phyloP scores from a whole-genome alignment of 2,113 vertebrate species.

The Aepyceros melampus region DNA sequence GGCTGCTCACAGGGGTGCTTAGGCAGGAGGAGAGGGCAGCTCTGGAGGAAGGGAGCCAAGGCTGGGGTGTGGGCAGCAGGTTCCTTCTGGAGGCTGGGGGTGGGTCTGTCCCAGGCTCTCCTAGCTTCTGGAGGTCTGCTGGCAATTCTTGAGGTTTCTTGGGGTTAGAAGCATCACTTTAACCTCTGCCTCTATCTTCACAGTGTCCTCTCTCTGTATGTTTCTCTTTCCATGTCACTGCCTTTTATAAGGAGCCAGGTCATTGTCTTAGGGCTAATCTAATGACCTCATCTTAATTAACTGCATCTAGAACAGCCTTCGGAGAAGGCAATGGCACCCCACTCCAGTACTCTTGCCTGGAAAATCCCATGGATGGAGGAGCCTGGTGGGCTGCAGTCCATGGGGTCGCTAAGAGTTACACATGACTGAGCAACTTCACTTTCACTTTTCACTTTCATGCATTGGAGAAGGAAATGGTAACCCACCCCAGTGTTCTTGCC shows the following conservation, averaged over 20 bases:
- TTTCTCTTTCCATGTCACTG: not conserved
- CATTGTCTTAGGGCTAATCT: not conserved
- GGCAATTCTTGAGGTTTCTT: too few relatives aligned
- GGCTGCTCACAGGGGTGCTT: too few relatives aligned
- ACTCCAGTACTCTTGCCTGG: too few relatives aligned
- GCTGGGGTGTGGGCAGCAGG: too few relatives aligned
- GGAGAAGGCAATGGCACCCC: too few relatives aligned
- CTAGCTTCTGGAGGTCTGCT: not conserved
- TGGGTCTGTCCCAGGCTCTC: not conserved
- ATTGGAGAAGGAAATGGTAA: too few relatives aligned
- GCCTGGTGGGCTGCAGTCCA: too few relatives aligned
- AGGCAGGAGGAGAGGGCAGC: not conserved
- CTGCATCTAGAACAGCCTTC: not conserved
- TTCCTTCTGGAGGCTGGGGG: not conserved
- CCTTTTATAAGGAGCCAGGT: not conserved
- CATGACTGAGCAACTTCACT: too few relatives aligned
- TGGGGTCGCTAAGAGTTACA: too few relatives aligned
- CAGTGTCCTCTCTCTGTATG: not conserved
- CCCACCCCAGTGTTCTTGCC: too few relatives aligned
- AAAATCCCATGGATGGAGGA: too few relatives aligned
- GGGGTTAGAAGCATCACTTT: not conserved
- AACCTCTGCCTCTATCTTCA: not conserved
- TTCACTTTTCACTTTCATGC: too few relatives aligned
- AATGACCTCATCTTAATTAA: not conserved
- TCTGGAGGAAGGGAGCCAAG: not conserved